Conservation (phyloP, 2,113 vertebrate species). For the Sapayoa aenigma region DNA sequence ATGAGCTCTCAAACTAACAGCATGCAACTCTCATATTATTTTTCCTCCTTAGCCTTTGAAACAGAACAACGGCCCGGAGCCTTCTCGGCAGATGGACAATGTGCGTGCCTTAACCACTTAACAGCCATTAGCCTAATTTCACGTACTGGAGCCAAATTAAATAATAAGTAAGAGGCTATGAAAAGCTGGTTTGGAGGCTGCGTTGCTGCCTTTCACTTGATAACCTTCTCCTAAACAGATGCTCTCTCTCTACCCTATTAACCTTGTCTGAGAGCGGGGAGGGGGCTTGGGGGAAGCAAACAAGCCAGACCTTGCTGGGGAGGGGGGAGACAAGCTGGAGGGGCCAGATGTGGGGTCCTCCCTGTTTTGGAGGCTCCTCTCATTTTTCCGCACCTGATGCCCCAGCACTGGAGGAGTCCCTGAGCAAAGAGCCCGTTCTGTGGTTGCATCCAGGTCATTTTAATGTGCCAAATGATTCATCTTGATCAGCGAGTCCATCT, state of each 20-base stretch:
- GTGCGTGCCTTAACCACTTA: constrained; percentile 78
- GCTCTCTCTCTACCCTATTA: constrained; percentile 72
- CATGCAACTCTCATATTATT: constrained; percentile 69
- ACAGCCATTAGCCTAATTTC: constrained; percentile 83
- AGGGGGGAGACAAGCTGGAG: not conserved
- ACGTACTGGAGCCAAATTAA: constrained; percentile 79
- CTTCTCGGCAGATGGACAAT: constrained; percentile 80
- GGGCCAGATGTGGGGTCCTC: not conserved
- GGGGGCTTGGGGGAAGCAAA: not conserved
- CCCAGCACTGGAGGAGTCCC: not conserved
- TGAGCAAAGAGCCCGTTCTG: not conserved
- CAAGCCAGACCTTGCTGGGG: not conserved
- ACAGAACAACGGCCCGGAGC: constrained; percentile 76
- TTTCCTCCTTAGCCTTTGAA: constrained; percentile 73
- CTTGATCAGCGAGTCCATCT: constrained; percentile 53
- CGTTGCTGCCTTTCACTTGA: constrained; percentile 70
- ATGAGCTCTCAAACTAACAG: constrained; percentile 70
- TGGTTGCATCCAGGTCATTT: not conserved
- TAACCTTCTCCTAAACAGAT: constrained; percentile 74
- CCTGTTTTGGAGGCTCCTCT: not conserved
- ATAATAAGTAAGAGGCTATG: constrained; percentile 80
- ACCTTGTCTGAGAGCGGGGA: constrained; percentile 44
- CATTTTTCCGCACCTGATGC: accelerated
- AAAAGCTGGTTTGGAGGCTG: constrained; percentile 77
- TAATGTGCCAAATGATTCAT: constrained; percentile 49